Evolutionary conservation across 2,113 vertebrate species (phyloP).

Genomic region (Entomyzon cyanotis): DNA sequence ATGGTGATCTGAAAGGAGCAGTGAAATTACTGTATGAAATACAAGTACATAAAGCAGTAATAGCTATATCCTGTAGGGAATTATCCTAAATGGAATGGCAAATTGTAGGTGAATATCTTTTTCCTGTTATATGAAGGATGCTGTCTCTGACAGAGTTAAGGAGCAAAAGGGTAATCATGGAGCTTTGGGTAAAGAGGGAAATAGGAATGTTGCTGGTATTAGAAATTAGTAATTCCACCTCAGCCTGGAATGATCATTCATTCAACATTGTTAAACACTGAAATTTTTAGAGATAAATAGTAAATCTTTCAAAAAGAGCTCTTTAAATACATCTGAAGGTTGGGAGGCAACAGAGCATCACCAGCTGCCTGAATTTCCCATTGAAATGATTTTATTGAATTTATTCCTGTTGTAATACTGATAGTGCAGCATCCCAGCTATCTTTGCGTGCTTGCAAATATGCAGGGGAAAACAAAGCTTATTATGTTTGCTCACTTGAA

Average conservation of each 20-base stretch:
- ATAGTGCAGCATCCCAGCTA: background rate
- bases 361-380: background rate
- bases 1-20: background rate
- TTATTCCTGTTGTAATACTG: background rate
- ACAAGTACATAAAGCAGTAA: background rate
- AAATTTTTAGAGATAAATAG: background rate
- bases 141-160: background rate
- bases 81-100: background rate
- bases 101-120: background rate
- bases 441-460: background rate
- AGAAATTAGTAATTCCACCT: background rate
- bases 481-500: background rate
- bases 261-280: background rate
- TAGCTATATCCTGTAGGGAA: background rate
- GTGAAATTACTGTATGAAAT: background rate
- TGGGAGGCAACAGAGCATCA: background rate
- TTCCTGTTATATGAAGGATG: background rate
- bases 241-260: background rate
- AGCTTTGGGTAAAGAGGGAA: background rate
- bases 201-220: background rate
- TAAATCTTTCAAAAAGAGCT: background rate
- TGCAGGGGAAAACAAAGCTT: background rate
- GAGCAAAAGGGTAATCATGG: background rate
- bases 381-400: background rate
- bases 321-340: background rate